Conservation (phyloP, 23 tunicate genomes). For the Trididemnum miniatum region DNA sequence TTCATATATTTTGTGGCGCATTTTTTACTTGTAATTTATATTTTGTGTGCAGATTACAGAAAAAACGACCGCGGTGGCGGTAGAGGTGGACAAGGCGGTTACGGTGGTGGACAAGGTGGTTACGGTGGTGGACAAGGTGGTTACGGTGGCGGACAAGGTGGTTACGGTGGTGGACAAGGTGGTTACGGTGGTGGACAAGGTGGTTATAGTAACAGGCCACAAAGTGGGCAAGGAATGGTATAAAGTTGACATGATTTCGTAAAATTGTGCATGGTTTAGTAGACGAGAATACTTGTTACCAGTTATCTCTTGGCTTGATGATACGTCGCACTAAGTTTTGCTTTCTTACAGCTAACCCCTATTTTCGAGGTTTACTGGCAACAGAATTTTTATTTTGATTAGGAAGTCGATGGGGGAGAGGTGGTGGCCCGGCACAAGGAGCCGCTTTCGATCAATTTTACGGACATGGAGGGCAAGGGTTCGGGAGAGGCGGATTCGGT, state of each 20-base stretch:
- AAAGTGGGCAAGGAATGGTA: slow-evolving; percentile 36
- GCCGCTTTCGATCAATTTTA: slow-evolving; percentile 43
- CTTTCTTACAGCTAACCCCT: no score
- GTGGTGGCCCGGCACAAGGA: slow-evolving; percentile 36
- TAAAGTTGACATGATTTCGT: no score
- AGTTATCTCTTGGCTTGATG: no score
- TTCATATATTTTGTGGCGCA: no score
- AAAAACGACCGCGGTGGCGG: background rate
- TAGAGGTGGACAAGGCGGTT: background rate
- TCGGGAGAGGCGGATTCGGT: slow-evolving; percentile 55
- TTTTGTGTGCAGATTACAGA: background rate
- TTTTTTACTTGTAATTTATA: no score
- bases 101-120: background rate
- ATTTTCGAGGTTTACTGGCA: no score
- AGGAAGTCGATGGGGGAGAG: slow-evolving; percentile 72
- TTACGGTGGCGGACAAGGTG: slow-evolving; percentile 23
- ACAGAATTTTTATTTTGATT: no score
- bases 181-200: slow-evolving; percentile 13
- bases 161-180: slow-evolving; percentile 9
- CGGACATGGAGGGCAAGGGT: slow-evolving; percentile 60
- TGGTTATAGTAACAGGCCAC: slow-evolving; percentile 26
- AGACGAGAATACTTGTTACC: no score
- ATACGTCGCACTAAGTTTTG: no score
- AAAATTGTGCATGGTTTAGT: no score
- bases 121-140: slow-evolving; percentile 8